These are phyloP conservation scores for Pyrochroa serraticornis DNA, from an alignment of 2,888 invertebrate species.

Conservation along the genomic window DNA sequence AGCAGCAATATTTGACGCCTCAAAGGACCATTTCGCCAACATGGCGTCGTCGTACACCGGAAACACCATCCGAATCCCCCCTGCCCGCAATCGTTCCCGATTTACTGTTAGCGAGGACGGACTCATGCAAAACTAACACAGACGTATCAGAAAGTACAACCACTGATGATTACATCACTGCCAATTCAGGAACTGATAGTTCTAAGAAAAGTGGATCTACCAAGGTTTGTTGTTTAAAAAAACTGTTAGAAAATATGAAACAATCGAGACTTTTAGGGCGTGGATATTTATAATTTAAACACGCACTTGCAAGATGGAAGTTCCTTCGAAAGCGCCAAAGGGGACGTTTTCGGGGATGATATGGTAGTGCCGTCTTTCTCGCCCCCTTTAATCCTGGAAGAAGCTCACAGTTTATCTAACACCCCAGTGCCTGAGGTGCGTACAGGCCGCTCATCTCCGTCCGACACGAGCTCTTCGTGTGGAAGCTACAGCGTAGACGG, in stretches of 20 bases:
- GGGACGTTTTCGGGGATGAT: slow-evolving; percentile 74
- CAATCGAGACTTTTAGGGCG: slow-evolving; percentile 25
- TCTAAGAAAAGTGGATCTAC: slow-evolving; percentile 68
- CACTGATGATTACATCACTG: slow-evolving; percentile 89
- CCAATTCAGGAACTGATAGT: slow-evolving; percentile 73
- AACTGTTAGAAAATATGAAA: background rate
- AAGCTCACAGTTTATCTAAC: slow-evolving; percentile 54
- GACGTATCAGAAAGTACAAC: slow-evolving; percentile 87
- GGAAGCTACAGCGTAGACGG: slow-evolving; percentile 64
- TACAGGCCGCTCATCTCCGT: slow-evolving; percentile 60
- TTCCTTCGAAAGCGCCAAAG: slow-evolving; percentile 87
- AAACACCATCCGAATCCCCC: slow-evolving; percentile 52
- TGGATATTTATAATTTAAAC: slow-evolving; percentile 34
- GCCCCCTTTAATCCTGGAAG: slow-evolving; percentile 63
- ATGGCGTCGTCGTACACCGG: slow-evolving; percentile 29
- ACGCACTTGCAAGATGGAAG: slow-evolving; percentile 70
- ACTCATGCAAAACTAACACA: slow-evolving; percentile 74
- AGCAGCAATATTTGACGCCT: slow-evolving; percentile 41
- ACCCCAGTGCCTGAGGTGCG: slow-evolving; percentile 54
- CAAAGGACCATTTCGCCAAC: slow-evolving; percentile 37
- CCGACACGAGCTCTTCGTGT: slow-evolving; percentile 65
- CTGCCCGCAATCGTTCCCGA: slow-evolving; percentile 55
- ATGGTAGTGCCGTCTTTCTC: slow-evolving; percentile 67
- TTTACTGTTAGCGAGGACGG: slow-evolving; percentile 68
- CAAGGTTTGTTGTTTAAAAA: slow-evolving; percentile 61